Base-by-base conservation (phyloP, 2,797 vertebrate genomes). In the Astyanax mexicanus region DNA sequence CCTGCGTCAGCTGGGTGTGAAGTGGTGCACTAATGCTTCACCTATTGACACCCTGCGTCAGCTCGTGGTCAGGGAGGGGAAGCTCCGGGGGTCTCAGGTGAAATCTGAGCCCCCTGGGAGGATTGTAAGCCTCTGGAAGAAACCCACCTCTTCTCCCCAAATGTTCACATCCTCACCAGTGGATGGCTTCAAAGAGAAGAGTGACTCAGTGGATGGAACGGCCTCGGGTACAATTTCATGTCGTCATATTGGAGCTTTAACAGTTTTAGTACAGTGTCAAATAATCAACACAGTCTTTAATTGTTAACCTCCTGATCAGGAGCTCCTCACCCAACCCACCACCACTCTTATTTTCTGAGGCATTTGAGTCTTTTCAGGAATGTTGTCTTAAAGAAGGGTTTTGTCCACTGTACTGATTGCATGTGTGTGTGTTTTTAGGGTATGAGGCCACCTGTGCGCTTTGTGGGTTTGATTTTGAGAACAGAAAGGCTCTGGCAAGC, bases 391-490 rank as follows among this genome's bases (percentile, higher is more conserved):
- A n/a, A n/a, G n/a, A n/a, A 64, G 61, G 11, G 40, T 29, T 17
- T 40, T 15, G 13, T 9, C 0, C 2, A 17, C 8, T 51, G 25
- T 32, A 9, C 17, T 21, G 3, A 4, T 32, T 25, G 4, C 4
- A 32, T 21, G 37, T 38, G 7, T 9, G 8, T 51, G 65, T 49
- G 4, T 21, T 21, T 54, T 47, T 51, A 86, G 79, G 81, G 7
- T 77, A 75, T 57, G 97, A 96, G 12, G 89, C 94, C 0, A 95
- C 95, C 72, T 98, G 97, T 13, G 96, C 98, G 84, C 94, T 99
- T 0, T 98, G 97, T 19, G 97, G 97, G 29, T 97, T 97, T 51
- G 95, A 95, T 84, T 98, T 98, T 72, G 96, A 98, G 83, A 98
- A 98, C 91, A 94, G 97, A 6, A 98, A 98, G 85, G 97, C 96